Percentiles rank a stretch among this genome's conserved stretches.
These are phyloP conservation scores for Anguilla marmorata DNA, from an alignment of 2,797 vertebrate species.

Conservation along the genomic window DNA sequence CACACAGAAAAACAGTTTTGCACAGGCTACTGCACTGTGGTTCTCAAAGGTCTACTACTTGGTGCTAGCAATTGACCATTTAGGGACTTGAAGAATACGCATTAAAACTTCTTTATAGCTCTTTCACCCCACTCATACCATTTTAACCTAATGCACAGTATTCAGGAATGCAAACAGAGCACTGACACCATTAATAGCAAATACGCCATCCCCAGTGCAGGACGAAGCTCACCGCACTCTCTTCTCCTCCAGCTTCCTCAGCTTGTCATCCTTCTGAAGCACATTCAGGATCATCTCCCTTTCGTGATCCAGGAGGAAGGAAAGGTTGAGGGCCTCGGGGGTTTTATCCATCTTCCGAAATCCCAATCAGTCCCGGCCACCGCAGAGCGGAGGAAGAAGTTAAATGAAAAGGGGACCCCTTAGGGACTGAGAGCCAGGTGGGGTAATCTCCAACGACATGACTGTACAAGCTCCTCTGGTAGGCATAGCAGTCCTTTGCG, in stretches of 20 bases:
- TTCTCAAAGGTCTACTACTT: not conserved
- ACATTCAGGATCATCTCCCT: slow-evolving; percentile 87
- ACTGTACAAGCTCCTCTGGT: not conserved
- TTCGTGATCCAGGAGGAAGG: slow-evolving; percentile 91
- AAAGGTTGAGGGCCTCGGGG: slow-evolving; percentile 84
- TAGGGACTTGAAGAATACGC: not conserved
- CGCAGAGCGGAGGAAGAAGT: not conserved
- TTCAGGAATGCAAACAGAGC: too few relatives aligned
- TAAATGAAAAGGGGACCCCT: slow-evolving; percentile 21
- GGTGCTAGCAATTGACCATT: not conserved
- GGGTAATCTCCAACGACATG: not conserved
- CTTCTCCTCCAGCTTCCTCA: slow-evolving; percentile 93
- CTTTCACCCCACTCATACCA: not conserved
- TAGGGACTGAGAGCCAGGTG: slow-evolving; percentile 8
- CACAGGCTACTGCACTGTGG: not conserved
- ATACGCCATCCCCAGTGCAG: not conserved
- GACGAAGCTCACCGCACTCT: slow-evolving; percentile 79
- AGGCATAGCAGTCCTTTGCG: not conserved
- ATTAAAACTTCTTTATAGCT: not conserved
- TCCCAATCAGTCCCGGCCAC: not conserved
- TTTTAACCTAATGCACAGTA: not conserved
- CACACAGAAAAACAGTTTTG: not conserved
- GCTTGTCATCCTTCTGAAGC: slow-evolving; percentile 90
- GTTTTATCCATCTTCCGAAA: slow-evolving; percentile 76
- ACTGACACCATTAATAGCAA: not conserved